These are phyloP conservation scores for Neopelma chrysocephalum DNA, from an alignment of 2,797 vertebrate genomes.

Conservation along the genomic window DNA sequence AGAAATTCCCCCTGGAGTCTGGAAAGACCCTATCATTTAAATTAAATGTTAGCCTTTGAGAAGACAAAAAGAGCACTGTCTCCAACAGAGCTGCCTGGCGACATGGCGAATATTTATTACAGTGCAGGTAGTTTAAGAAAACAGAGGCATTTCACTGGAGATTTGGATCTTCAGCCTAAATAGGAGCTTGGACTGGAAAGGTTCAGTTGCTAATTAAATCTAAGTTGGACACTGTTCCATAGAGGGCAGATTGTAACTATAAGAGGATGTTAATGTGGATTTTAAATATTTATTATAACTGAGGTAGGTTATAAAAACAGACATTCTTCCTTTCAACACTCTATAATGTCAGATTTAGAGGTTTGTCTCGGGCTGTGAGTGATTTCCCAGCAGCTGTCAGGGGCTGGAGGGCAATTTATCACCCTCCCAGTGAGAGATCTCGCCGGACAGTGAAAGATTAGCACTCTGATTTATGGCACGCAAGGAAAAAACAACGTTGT, in stretches of 20 bases:
- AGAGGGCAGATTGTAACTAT: constrained; percentile 81
- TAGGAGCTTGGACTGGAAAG: constrained; percentile 64
- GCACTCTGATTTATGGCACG: constrained; percentile 82
- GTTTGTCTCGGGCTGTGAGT: constrained; percentile 80
- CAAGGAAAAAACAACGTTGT: constrained; percentile 61
- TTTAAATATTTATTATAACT: constrained; percentile 86
- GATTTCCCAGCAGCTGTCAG: constrained; percentile 83
- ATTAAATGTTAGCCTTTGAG: constrained; percentile 66
- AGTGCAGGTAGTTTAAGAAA: constrained; percentile 79
- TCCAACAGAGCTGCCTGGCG: constrained; percentile 61
- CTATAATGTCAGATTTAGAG: constrained; percentile 86
- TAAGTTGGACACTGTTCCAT: constrained; percentile 77
- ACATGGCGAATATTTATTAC: constrained; percentile 72
- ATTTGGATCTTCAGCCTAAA: constrained; percentile 62
- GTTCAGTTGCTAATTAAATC: constrained; percentile 82
- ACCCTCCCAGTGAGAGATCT: constrained; percentile 76
- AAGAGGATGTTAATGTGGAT: constrained; percentile 80
- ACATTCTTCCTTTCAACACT: constrained; percentile 87
- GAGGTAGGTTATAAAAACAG: constrained; percentile 90
- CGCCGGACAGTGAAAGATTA: constrained; percentile 80
- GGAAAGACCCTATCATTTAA: constrained; percentile 72
- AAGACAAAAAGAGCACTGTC: constrained; percentile 80
- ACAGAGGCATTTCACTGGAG: constrained; percentile 69
- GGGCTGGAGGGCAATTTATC: constrained; percentile 80
- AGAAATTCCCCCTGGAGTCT: constrained; percentile 56